Conservation (phyloP, 2,113 vertebrate species). For the Glaucomys volans region DNA sequence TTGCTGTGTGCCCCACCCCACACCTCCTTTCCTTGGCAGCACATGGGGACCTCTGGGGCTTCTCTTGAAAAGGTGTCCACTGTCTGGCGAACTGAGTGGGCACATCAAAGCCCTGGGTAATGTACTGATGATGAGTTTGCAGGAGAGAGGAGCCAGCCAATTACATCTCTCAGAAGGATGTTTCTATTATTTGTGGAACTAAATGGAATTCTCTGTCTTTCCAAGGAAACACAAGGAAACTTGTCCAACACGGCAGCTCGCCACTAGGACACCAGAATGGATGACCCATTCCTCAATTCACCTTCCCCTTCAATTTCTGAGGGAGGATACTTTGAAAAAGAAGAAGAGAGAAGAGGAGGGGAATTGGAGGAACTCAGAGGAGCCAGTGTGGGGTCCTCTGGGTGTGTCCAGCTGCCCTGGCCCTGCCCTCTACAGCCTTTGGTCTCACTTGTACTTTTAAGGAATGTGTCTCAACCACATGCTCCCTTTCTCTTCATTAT, state of each 20-base stretch:
- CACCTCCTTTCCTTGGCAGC: neutral
- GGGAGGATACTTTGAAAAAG: neutral
- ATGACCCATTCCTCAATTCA: neutral
- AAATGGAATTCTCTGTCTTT: constrained; percentile 32
- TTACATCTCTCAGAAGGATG: constrained; percentile 38
- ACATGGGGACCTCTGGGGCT: neutral
- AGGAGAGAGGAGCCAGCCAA: neutral
- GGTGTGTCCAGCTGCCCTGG: neutral
- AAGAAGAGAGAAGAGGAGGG: neutral
- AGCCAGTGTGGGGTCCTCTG: fast-evolving
- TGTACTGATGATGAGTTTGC: neutral
- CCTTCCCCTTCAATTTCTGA: neutral
- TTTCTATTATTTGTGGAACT: constrained; percentile 47
- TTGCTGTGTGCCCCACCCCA: neutral
- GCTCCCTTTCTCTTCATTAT: constrained; percentile 34
- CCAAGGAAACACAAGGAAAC: constrained; percentile 5
- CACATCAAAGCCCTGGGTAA: neutral
- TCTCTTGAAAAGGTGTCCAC: neutral
- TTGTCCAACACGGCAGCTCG: neutral
- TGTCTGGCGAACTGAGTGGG: neutral
- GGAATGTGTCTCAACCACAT: constrained; percentile 52
- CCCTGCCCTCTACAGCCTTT: neutral
- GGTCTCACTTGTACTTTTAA: constrained; percentile 24
- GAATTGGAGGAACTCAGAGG: neutral
- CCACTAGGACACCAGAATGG: neutral